These are phyloP conservation scores for Takifugu rubripes DNA, from an alignment of 2,797 vertebrate species.

Conservation along the genomic window DNA sequence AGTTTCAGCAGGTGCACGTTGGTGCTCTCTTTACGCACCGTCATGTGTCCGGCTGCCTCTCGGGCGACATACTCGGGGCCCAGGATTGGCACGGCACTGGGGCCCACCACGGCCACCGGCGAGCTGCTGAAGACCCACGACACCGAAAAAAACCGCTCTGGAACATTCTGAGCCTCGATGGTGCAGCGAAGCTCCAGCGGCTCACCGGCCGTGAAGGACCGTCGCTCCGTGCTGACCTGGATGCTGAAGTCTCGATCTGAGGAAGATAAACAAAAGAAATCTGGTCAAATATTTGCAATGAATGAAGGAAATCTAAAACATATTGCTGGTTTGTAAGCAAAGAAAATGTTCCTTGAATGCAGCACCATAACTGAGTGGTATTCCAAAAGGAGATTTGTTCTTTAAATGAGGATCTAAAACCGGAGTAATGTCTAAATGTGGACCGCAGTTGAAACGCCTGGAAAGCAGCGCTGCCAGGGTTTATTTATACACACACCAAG, in stretches of 20 bases:
- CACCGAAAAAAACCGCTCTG: slow-evolving; percentile 93
- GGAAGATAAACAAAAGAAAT: background rate
- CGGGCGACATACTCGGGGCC: slow-evolving; percentile 86
- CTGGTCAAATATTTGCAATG: background rate
- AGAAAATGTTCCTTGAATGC: background rate
- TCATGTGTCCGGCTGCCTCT: slow-evolving; percentile 86
- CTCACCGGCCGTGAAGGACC: slow-evolving; percentile 90
- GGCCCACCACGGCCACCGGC: slow-evolving; percentile 90
- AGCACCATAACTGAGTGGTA: background rate
- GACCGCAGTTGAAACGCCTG: too few species aligned
- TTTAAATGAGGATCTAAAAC: slow-evolving; percentile 14
- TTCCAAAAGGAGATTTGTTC: background rate
- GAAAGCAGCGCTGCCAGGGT: slow-evolving; percentile 6
- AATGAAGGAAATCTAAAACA: slow-evolving; percentile 4
- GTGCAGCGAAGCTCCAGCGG: slow-evolving; percentile 91
- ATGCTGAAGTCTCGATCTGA: slow-evolving; percentile 94
- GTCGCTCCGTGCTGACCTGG: slow-evolving; percentile 91
- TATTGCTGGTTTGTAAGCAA: slow-evolving; percentile 4
- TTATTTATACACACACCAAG: slow-evolving; percentile 16
- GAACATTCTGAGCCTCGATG: slow-evolving; percentile 91
- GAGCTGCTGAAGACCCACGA: slow-evolving; percentile 99
- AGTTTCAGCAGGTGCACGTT: slow-evolving; percentile 88
- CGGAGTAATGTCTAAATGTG: slow-evolving; percentile 13
- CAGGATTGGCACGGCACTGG: slow-evolving; percentile 88
- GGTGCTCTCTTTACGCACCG: slow-evolving; percentile 87